Percentiles rank a stretch among this genome's conserved stretches.
Conservation (phyloP, 1,140 invertebrate genomes). For the Papilio polytes region DNA sequence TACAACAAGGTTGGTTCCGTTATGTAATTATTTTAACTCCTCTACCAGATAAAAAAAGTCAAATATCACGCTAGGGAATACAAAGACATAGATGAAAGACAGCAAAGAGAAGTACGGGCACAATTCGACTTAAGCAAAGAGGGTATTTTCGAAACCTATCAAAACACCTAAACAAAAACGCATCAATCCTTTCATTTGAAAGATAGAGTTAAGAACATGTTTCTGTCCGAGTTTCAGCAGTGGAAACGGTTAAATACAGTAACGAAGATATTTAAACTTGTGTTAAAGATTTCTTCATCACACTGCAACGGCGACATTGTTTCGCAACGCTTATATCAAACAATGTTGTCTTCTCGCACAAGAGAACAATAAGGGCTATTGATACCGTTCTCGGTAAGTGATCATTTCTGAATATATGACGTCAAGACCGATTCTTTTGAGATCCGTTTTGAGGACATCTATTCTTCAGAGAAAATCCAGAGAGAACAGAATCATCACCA, state of each 20-base stretch:
- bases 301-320: neutral
- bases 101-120: no score
- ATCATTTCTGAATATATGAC: constrained; percentile 9
- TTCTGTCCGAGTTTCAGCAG: no score
- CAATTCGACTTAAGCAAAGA: neutral
- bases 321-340: neutral
- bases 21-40: neutral
- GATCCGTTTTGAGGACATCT: neutral
- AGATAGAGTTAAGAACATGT: no score
- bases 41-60: neutral
- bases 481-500: neutral
- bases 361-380: constrained; percentile 9
- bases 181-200: no score
- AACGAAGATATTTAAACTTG: neutral
- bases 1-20: neutral
- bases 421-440: neutral
- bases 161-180: no score
- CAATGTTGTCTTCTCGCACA: constrained; percentile 15
- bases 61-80: no score
- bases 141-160: no score
- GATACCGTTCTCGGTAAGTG: constrained; percentile 4
- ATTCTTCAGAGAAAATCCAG: neutral
- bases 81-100: no score
- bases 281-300: constrained; percentile 2
- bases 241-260: no score